Percentiles rank a stretch among this genome's conserved stretches.
phyloP scores from a whole-genome alignment of 2,888 invertebrate genomes.

The Lasioglossum calceatum region DNA sequence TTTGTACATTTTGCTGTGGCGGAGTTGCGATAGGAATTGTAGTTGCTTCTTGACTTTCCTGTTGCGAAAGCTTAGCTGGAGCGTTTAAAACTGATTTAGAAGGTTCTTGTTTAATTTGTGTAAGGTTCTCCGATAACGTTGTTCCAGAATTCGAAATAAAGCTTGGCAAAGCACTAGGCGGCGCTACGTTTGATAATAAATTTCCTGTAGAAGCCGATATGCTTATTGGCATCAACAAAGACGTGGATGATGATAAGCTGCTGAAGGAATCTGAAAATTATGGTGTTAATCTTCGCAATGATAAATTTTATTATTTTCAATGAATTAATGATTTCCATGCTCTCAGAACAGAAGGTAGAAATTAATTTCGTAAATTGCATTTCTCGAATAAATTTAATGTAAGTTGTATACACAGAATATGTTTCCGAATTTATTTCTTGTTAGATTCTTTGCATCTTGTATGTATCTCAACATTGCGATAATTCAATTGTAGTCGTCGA shows the following conservation, averaged over 20 bases:
- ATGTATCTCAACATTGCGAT: background rate
- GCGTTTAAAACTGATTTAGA: constrained; percentile 44
- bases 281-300: background rate
- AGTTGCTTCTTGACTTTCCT: constrained; percentile 34
- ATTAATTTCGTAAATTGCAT: background rate
- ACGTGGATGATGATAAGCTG: constrained; percentile 83
- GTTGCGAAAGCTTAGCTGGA: constrained; percentile 44
- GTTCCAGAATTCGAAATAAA: constrained; percentile 86
- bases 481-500: background rate
- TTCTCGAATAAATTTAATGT: background rate
- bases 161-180: constrained; percentile 89
- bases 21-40: background rate
- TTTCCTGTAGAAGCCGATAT: constrained; percentile 85
- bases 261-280: constrained; percentile 82
- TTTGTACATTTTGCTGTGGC: constrained; percentile 42
- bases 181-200: constrained; percentile 89
- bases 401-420: background rate
- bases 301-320: background rate
- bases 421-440: background rate
- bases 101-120: constrained; percentile 46
- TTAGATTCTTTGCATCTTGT: background rate
- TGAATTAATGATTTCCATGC: background rate
- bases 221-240: constrained; percentile 84
- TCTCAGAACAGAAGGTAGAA: background rate
- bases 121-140: constrained; percentile 47